phyloP scores from a whole-genome alignment of 2,113 vertebrate species.

The Blennius ocellaris region DNA sequence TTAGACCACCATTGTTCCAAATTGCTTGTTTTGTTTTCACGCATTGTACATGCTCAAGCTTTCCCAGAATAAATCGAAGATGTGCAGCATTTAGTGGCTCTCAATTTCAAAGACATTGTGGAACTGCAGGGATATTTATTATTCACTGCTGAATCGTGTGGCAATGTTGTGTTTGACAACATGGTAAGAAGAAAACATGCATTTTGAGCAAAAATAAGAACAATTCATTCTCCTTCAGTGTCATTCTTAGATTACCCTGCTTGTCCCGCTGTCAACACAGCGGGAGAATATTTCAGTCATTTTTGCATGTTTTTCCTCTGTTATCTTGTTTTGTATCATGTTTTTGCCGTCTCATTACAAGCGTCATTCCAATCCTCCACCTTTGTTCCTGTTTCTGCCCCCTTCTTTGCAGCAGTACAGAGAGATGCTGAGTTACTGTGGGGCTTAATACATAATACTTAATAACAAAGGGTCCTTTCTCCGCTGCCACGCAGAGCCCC shows the following conservation, averaged over 20 bases:
- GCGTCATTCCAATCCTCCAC: background rate
- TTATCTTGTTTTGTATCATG: constrained; percentile 7
- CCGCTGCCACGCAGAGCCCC: constrained; percentile 59
- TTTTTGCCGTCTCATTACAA: background rate
- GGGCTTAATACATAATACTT: constrained; percentile 62
- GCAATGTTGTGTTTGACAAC: constrained; percentile 46
- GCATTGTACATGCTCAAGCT: constrained; percentile 12
- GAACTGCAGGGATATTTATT: constrained; percentile 23
- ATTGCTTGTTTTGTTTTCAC: constrained; percentile 16
- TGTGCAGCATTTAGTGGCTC: constrained; percentile 24
- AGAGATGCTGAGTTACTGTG: constrained; percentile 54
- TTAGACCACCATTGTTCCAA: constrained; percentile 5
- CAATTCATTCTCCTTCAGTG: constrained; percentile 17
- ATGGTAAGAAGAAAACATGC: constrained; percentile 40
- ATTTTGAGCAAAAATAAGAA: constrained; percentile 50
- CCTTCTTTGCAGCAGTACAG: constrained; percentile 39
- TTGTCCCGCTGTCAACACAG: constrained; percentile 42
- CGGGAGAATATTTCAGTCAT: constrained; percentile 7
- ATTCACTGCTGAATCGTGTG: constrained; percentile 32
- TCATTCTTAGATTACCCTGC: constrained; percentile 11
- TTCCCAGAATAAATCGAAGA: constrained; percentile 11
- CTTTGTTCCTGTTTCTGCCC: constrained; percentile 28
- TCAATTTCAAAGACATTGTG: constrained; percentile 34
- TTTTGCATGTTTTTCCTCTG: background rate
- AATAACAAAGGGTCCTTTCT: constrained; percentile 77